Conservation (phyloP, 2,888 invertebrate species). For the Sphaeridia pumilis region DNA sequence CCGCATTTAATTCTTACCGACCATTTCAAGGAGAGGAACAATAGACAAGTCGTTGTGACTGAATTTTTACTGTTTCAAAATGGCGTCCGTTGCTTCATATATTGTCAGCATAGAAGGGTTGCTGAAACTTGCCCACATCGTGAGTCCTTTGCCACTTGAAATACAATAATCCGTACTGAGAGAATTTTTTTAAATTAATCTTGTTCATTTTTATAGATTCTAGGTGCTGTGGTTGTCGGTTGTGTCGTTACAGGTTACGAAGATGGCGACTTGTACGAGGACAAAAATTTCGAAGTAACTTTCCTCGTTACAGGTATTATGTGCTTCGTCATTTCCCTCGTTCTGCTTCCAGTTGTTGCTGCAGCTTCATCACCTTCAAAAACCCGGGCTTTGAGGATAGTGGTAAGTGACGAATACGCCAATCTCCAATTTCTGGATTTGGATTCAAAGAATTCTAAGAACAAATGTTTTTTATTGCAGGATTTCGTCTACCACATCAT, state of each 20-base stretch:
- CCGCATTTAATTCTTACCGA: no score
- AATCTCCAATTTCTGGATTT: background rate
- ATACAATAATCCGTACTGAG: no score
- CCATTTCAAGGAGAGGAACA: no score
- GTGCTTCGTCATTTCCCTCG: slow-evolving; percentile 16
- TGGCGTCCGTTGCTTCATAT: slow-evolving; percentile 1
- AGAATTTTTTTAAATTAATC: no score
- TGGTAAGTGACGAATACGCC: slow-evolving; percentile 16
- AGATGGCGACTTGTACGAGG: background rate
- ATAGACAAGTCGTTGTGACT: no score
- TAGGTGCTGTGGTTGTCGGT: slow-evolving; percentile 21
- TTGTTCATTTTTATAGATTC: slow-evolving; percentile 15
- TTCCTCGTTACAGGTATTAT: slow-evolving; percentile 16
- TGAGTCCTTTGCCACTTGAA: no score
- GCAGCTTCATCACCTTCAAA: slow-evolving; percentile 5
- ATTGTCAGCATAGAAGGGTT: slow-evolving; percentile 11
- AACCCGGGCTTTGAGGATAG: slow-evolving; percentile 8
- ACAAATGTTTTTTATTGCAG: slow-evolving; percentile 7
- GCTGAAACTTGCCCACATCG: slow-evolving; percentile 19
- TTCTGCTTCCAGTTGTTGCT: slow-evolving; percentile 14
- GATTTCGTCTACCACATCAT: slow-evolving; percentile 23
- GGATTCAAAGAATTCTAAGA: background rate
- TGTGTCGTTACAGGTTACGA: slow-evolving; percentile 15
- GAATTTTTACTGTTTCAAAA: no score
- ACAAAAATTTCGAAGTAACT: slow-evolving; percentile 15